These are phyloP conservation scores for Anisognathus igniventris DNA, from an alignment of 2,797 vertebrate genomes.

Conservation along the genomic window DNA sequence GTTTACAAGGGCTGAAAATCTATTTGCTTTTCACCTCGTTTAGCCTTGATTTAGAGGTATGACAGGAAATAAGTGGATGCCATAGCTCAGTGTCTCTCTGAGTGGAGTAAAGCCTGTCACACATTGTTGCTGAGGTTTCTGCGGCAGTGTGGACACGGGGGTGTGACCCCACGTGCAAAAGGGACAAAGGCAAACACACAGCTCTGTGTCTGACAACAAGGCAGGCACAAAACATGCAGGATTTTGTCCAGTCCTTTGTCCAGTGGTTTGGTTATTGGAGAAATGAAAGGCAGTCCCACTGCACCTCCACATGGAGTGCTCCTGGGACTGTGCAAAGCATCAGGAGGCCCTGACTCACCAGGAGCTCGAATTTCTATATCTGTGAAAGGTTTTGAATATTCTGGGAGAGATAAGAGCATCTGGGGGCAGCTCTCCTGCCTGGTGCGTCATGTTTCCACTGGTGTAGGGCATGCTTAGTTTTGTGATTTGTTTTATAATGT, in stretches of 20 bases:
- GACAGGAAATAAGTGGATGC: slow-evolving; percentile 16
- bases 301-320: neutral
- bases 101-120: neutral
- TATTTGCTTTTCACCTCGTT: slow-evolving; percentile 28
- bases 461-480: neutral
- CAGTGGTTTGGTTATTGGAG: neutral
- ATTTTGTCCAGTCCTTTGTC: neutral
- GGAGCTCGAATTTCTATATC: neutral
- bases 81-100: neutral
- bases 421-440: neutral
- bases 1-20: slow-evolving; percentile 39
- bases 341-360: neutral
- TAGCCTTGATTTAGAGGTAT: slow-evolving; percentile 46
- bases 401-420: neutral
- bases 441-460: fast-evolving
- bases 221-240: neutral
- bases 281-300: neutral
- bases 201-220: neutral
- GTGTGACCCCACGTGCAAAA: neutral
- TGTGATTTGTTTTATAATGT: neutral
- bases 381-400: neutral
- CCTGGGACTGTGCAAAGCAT: neutral
- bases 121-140: neutral
- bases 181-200: neutral
- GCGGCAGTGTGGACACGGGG: neutral